Evolutionary conservation across 2,888 invertebrate species (phyloP).

Genomic region (Polydrusus cervinus): DNA sequence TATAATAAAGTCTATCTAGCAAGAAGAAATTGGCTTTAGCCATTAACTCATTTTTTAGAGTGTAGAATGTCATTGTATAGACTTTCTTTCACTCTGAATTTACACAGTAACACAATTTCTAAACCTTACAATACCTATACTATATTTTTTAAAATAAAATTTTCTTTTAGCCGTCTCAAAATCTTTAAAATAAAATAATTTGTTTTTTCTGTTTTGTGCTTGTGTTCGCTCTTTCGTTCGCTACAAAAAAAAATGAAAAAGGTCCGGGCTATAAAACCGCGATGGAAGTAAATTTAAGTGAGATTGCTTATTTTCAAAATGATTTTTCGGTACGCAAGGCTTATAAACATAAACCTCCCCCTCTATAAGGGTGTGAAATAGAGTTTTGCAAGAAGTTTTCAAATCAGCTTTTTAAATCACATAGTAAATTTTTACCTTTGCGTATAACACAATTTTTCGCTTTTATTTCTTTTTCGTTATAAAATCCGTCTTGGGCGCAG

Average conservation of each 20-base stretch:
- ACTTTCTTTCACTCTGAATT: too few species aligned
- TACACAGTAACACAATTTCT: too few species aligned
- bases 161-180: not conserved
- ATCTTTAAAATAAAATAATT: constrained; percentile 41
- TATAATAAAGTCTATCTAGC: too few species aligned
- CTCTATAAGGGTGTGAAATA: constrained; percentile 46
- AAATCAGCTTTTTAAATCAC: constrained; percentile 42
- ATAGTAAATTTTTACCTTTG: constrained; percentile 42
- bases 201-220: constrained; percentile 29
- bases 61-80: too few species aligned
- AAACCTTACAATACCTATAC: too few species aligned
- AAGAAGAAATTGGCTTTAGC: too few species aligned
- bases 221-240: constrained; percentile 29
- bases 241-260: constrained; percentile 41
- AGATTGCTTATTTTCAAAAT: constrained; percentile 52
- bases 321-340: constrained; percentile 43
- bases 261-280: constrained; percentile 43
- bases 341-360: constrained; percentile 51
- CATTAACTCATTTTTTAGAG: too few species aligned
- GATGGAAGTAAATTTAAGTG: constrained; percentile 47
- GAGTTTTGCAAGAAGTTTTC: constrained; percentile 43
- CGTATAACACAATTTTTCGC: constrained; percentile 40
- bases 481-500: not conserved
- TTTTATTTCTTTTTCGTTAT: constrained; percentile 37
- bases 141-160: constrained; percentile 1